Conservation (phyloP, 2,113 vertebrate species). For the Corythornis vintsioides region DNA sequence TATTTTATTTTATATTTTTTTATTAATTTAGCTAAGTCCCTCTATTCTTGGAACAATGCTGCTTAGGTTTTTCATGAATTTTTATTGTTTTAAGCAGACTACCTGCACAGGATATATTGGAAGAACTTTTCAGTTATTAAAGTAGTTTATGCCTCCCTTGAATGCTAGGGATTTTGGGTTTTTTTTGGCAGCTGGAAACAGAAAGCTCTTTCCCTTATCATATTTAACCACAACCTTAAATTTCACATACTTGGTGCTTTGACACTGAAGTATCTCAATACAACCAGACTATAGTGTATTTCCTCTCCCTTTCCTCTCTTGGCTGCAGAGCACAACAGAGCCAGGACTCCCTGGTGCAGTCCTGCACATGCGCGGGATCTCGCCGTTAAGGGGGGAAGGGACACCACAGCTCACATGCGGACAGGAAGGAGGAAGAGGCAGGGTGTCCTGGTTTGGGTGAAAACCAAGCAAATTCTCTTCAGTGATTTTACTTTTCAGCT, state of each 20-base stretch:
- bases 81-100: neutral
- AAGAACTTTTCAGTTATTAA: neutral
- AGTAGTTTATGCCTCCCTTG: neutral
- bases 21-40: neutral
- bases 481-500: too few relatives aligned
- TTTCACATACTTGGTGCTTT: neutral
- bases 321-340: too few relatives aligned
- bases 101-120: neutral
- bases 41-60: neutral
- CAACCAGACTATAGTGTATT: neutral
- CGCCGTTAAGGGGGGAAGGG: too few relatives aligned
- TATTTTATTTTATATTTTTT: neutral
- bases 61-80: neutral
- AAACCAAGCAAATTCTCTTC: too few relatives aligned
- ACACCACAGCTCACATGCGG: too few relatives aligned
- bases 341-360: too few relatives aligned
- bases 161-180: neutral
- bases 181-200: neutral
- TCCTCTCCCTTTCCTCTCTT: neutral
- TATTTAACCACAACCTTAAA: neutral
- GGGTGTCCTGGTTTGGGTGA: too few relatives aligned
- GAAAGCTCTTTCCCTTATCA: neutral
- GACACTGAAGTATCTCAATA: neutral
- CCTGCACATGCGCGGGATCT: too few relatives aligned
- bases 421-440: too few relatives aligned